A percentile compares a stretch with the other conserved stretches of the same genome.
Conservation (phyloP, 2,888 invertebrate species). For the Hermodice carunculata region DNA sequence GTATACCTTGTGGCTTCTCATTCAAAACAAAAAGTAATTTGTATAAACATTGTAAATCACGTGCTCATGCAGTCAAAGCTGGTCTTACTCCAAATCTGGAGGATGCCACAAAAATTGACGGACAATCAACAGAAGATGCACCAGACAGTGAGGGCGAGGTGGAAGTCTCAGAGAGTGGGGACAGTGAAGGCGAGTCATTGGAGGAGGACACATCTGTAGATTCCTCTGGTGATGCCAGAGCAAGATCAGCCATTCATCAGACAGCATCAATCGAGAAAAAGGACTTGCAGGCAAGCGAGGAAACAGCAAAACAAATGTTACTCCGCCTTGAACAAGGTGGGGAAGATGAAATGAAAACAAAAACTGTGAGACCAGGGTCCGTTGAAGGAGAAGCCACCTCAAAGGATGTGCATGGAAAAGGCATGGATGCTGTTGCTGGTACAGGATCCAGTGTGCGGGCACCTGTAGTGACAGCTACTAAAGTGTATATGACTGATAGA, state of each 20-base stretch:
- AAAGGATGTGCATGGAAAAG: not conserved
- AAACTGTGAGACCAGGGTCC: not conserved
- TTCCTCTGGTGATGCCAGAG: constrained; percentile 7
- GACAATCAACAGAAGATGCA: constrained; percentile 49
- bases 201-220: not conserved
- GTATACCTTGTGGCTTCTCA: constrained; percentile 88
- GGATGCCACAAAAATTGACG: constrained; percentile 73
- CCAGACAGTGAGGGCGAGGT: constrained; percentile 6
- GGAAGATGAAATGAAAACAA: not conserved
- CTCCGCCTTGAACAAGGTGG: not conserved
- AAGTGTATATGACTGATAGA: not conserved
- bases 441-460: too few relatives aligned
- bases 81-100: constrained; percentile 21
- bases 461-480: too few relatives aligned
- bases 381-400: not conserved
- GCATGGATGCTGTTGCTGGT: not conserved
- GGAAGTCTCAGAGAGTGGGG: constrained; percentile 15
- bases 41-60: constrained; percentile 85
- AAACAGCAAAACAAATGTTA: not conserved
- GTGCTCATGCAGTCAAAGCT: constrained; percentile 55
- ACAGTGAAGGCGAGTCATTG: constrained; percentile 24
- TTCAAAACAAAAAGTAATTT: constrained; percentile 95
- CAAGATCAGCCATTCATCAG: constrained; percentile 5
- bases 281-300: constrained; percentile 18
- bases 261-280: too few relatives aligned